Evolutionary conservation across 2,797 vertebrate genomes (phyloP).

Genomic region (Enteromius mattozi): DNA sequence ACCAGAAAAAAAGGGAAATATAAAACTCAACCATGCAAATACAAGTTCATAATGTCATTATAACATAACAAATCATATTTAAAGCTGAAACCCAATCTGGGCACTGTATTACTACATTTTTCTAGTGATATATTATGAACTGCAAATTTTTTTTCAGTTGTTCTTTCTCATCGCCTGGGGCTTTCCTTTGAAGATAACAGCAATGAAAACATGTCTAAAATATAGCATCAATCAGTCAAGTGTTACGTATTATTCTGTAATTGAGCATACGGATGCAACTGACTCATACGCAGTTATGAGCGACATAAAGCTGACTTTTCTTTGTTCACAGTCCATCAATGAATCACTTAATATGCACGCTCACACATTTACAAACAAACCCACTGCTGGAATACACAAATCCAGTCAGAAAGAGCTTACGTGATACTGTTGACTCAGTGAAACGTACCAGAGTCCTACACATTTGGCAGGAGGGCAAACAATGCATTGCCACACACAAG

Average conservation of each 20-base stretch:
- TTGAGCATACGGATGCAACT: constrained; percentile 18
- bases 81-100: background rate
- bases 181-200: constrained; percentile 11
- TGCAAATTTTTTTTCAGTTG: background rate
- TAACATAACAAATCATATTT: constrained; percentile 7
- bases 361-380: constrained; percentile 45
- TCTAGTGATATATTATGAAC: constrained; percentile 15
- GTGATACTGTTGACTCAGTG: constrained; percentile 40
- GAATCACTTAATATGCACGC: constrained; percentile 38
- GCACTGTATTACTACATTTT: background rate
- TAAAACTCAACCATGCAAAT: background rate
- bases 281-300: constrained; percentile 16
- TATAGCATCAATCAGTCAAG: constrained; percentile 16
- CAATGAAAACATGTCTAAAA: constrained; percentile 10
- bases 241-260: constrained; percentile 18
- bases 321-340: constrained; percentile 43
- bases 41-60: constrained; percentile 2
- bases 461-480: constrained; percentile 40
- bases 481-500: constrained; percentile 8
- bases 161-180: background rate
- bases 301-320: constrained; percentile 34
- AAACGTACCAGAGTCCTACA: constrained; percentile 31
- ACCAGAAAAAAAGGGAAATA: background rate
- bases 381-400: constrained; percentile 37
- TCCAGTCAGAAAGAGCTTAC: constrained; percentile 32